Percentiles rank a stretch among this genome's conserved stretches.
These are phyloP conservation scores for Pegoplata infirma DNA, from an alignment of 2,888 invertebrate genomes.

Conservation along the genomic window DNA sequence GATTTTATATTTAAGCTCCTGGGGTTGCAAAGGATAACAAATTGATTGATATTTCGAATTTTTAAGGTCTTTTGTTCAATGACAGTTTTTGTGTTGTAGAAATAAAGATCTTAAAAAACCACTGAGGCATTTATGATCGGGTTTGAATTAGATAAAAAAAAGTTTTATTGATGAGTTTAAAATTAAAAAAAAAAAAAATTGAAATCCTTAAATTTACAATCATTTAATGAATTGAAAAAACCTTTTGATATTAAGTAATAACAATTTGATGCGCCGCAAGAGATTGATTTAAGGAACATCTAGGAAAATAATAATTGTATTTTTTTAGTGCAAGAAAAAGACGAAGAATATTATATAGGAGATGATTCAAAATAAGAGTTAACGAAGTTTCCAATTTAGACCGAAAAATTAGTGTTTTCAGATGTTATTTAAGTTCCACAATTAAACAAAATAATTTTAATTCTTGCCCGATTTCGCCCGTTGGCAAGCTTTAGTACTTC, in stretches of 20 bases:
- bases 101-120: conserved; percentile 60
- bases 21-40: conserved; percentile 46
- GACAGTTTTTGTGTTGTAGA: background rate
- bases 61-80: background rate
- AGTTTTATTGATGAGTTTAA: conserved; percentile 17
- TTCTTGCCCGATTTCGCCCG: too few relatives aligned
- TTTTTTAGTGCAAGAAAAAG: too few relatives aligned
- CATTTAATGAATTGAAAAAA: background rate
- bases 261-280: background rate
- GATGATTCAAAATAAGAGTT: too few relatives aligned
- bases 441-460: too few relatives aligned
- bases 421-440: too few relatives aligned
- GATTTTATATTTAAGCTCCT: conserved; percentile 9
- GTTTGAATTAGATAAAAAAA: conserved; percentile 17
- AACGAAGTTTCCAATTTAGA: too few relatives aligned
- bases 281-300: background rate
- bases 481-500: too few relatives aligned
- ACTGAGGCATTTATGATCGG: conserved; percentile 58
- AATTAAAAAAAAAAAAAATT: background rate
- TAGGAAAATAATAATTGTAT: too few relatives aligned
- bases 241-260: background rate
- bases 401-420: too few relatives aligned
- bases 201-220: background rate
- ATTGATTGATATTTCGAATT: conserved; percentile 54
- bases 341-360: too few relatives aligned